Percentiles rank a stretch among this genome's conserved stretches.
Conservation (phyloP, 1,140 invertebrate species). For the Trichonephila clavata region DNA sequence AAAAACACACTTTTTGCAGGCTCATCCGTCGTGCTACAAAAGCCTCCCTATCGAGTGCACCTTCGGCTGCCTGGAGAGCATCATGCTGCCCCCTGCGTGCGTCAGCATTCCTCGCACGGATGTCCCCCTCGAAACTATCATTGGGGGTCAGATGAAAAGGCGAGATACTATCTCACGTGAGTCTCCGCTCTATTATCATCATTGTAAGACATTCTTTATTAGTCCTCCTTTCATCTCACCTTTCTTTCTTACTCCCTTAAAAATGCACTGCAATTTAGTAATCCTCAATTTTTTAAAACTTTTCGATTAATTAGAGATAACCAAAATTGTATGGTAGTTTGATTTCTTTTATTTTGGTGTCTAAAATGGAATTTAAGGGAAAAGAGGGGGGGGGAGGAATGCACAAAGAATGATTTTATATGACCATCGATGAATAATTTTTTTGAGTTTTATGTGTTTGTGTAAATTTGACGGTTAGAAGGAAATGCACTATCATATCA, state of each 20-base stretch:
- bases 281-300: neutral
- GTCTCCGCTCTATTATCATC: conserved; percentile 73
- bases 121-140: conserved; percentile 98
- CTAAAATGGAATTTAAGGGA: too few relatives aligned
- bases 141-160: conserved; percentile 87
- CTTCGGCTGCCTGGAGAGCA: conserved; percentile 97
- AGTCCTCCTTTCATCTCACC: neutral
- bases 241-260: conserved; percentile 40
- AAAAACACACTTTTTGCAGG: conserved; percentile 86
- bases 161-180: conserved; percentile 78
- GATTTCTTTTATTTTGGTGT: too few relatives aligned
- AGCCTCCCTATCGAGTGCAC: conserved; percentile 95
- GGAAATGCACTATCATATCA: too few relatives aligned
- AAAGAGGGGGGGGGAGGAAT: too few relatives aligned
- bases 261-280: conserved; percentile 35
- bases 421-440: too few relatives aligned
- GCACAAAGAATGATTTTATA: too few relatives aligned
- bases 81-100: conserved; percentile 96
- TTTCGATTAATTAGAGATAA: too few relatives aligned
- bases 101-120: conserved; percentile 99
- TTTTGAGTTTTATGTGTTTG: too few relatives aligned
- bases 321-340: too few relatives aligned
- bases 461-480: too few relatives aligned
- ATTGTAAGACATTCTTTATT: conserved; percentile 66
- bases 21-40: conserved; percentile 95